phyloP scores from a whole-genome alignment of 2,113 vertebrate genomes.

The Taurulus bubalis region DNA sequence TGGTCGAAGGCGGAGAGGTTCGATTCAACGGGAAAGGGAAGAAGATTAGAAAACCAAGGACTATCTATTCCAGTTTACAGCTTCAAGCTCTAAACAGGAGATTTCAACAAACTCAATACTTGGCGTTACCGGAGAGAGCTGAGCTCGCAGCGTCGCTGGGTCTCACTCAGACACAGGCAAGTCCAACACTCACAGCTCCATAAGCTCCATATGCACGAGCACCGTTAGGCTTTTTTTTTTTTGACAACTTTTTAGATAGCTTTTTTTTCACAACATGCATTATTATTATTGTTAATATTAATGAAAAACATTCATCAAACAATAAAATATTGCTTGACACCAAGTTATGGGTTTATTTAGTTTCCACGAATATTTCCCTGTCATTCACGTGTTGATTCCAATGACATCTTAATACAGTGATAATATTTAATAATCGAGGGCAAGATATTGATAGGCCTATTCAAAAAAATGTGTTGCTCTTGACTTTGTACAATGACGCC shows the following conservation, averaged over 20 bases:
- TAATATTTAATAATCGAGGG: not conserved
- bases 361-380: not conserved
- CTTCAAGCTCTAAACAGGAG: slow-evolving; percentile 97
- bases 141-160: slow-evolving; percentile 97
- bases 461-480: not conserved
- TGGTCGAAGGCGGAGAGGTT: slow-evolving; percentile 98
- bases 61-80: slow-evolving; percentile 99
- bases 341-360: not conserved
- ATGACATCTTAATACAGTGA: not conserved
- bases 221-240: not conserved
- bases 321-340: not conserved
- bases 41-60: slow-evolving; percentile 99
- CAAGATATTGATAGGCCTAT: not conserved
- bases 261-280: not conserved
- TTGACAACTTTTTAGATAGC: not conserved
- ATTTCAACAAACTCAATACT: slow-evolving; percentile 98
- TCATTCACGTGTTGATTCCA: not conserved
- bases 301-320: not conserved
- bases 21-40: slow-evolving; percentile 99
- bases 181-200: slow-evolving; percentile 49
- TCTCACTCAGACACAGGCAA: slow-evolving; percentile 99
- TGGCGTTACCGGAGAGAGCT: slow-evolving; percentile 97
- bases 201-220: slow-evolving; percentile 11
- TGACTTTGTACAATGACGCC: not conserved
- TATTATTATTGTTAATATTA: slow-evolving; percentile 21